phyloP scores from a whole-genome alignment of 2,113 vertebrate genomes.

The Tautogolabrus adspersus region DNA sequence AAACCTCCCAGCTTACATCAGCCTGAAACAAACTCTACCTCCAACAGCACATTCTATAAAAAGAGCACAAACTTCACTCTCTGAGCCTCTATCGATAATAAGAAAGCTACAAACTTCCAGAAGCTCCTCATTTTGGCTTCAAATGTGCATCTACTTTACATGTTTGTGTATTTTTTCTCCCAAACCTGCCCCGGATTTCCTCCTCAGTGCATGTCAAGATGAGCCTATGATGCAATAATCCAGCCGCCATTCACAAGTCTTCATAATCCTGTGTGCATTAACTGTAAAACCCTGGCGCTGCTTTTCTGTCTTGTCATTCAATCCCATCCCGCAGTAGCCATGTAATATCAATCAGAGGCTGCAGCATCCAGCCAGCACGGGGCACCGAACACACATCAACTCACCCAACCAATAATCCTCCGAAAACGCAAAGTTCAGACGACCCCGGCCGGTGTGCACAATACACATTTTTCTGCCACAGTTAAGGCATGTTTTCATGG shows the following conservation, averaged over 20 bases:
- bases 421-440: slow-evolving; percentile 35
- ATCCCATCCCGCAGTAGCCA: slow-evolving; percentile 56
- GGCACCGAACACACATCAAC: slow-evolving; percentile 37
- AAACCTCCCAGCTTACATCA: slow-evolving; percentile 20
- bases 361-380: slow-evolving; percentile 42
- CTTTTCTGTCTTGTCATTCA: slow-evolving; percentile 66
- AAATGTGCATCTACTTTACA: slow-evolving; percentile 20
- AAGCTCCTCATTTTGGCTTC: neutral
- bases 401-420: slow-evolving; percentile 49
- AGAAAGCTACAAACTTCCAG: neutral
- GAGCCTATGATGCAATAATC: slow-evolving; percentile 76
- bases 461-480: neutral
- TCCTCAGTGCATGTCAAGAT: slow-evolving; percentile 55
- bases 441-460: slow-evolving; percentile 7
- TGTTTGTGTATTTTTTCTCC: slow-evolving; percentile 17
- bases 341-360: slow-evolving; percentile 60
- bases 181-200: slow-evolving; percentile 37
- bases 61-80: neutral
- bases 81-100: neutral
- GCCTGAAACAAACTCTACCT: slow-evolving; percentile 11
- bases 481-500: neutral
- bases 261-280: slow-evolving; percentile 77
- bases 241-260: slow-evolving; percentile 69
- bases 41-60: neutral
- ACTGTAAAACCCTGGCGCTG: slow-evolving; percentile 47